Conservation (phyloP, 2,113 vertebrate genomes). For the Anarhynchus alexandrinus region DNA sequence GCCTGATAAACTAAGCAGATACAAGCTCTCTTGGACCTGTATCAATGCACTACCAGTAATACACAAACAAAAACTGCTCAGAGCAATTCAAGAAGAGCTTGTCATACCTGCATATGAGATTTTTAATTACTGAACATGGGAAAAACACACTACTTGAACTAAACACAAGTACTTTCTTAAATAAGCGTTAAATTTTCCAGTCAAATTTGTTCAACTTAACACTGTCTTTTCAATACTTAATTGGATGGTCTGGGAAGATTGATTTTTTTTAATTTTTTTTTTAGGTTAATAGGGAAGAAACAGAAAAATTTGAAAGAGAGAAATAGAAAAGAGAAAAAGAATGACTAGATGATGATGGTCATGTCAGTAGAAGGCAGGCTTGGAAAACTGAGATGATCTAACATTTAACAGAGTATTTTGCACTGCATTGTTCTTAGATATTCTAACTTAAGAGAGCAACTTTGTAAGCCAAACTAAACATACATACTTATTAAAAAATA, state of each 20-base stretch:
- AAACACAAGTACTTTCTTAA: not conserved
- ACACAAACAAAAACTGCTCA: not conserved
- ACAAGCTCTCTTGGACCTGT: not conserved
- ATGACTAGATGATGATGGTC: not conserved
- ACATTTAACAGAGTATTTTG: not conserved
- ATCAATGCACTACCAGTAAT: not conserved
- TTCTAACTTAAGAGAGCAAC: not conserved
- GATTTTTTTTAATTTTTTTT: not conserved
- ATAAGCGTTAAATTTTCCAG: not conserved
- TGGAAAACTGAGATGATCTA: not conserved
- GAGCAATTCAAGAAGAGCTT: not conserved
- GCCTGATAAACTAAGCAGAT: not conserved
- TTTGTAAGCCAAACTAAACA: not conserved
- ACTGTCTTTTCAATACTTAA: not conserved
- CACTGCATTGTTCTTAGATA: not conserved
- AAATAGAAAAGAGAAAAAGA: not conserved
- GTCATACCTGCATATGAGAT: not conserved
- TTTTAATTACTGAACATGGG: not conserved
- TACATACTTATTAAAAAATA: not conserved
- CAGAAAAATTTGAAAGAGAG: not conserved
- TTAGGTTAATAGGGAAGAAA: not conserved
- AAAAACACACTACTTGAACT: not conserved
- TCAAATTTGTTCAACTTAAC: not conserved
- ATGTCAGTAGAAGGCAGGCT: not conserved
- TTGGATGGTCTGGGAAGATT: not conserved